Evolutionary conservation across 1,140 invertebrate species (phyloP), one percentile per base, ranked within the genome.

Genomic region (Solen grandis): DNA sequence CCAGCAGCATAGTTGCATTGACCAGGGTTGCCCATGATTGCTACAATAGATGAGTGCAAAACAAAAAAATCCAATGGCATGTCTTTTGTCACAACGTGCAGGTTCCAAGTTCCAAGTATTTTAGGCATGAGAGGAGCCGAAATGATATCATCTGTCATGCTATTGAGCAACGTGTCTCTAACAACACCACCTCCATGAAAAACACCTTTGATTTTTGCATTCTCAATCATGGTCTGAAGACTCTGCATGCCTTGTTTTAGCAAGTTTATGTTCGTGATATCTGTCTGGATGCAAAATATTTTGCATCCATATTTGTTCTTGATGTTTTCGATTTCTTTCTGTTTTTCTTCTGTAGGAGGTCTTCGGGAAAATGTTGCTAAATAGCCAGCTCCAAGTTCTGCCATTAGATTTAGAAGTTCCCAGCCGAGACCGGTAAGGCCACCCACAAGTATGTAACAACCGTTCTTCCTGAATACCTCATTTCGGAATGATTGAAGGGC

Each of bases 351-450:
- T 4, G 72, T 57, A 19, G 81, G 72, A 19, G 66, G 35, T 14
- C 85, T 33, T 80, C 88, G 74, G 36, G 86, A 85, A 3, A 87
- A 10, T 36, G 75, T 87, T 27, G 69, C 79, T 10, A 88, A 79
- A 22, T 54, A 52, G 10, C 88, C 88, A 29, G 84, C 87, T 13
- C 84, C 85, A n/a, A 73, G 63, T 46, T 78, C 52, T n/a, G 85
- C 83, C 25, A 89, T 68, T 5, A 84, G 81, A 41, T 81, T 74
- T 3, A 86, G 80, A 33, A 83, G 68, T 59, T 86, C 83, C 86
- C 88, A 88, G 13, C 88, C 88, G n/a, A 89, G 81, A 1, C 88
- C 88, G 14, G 87, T 88, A 0, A 86, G 50, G 4, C 88, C 88
- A 14, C 88, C 88, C 13, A 88, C 72, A 13, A 89, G 78, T 29